phyloP scores from a whole-genome alignment of 2,888 invertebrate genomes.

The Watsonalla binaria region DNA sequence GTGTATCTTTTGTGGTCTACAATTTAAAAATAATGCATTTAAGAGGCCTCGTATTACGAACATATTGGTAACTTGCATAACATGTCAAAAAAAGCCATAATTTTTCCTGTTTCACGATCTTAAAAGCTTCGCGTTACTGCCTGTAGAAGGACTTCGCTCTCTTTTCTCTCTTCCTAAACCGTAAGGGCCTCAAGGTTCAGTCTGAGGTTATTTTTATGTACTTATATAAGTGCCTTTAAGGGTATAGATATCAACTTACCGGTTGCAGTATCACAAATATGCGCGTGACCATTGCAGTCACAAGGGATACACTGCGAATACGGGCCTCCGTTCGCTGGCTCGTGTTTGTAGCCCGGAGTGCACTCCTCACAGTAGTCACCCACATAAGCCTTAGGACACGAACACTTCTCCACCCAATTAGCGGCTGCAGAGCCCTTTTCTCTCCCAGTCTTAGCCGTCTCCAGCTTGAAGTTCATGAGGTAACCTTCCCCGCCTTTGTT shows the following conservation, averaged over 20 bases:
- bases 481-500: conserved; percentile 90
- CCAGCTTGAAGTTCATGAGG: conserved; percentile 92
- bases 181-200: too few species aligned
- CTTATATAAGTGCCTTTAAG: background rate
- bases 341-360: conserved; percentile 95
- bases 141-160: too few species aligned
- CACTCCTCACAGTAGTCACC: conserved; percentile 99
- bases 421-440: conserved; percentile 83
- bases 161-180: too few species aligned
- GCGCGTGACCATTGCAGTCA: conserved; percentile 97
- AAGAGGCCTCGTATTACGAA: too few species aligned
- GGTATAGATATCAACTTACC: conserved; percentile 63
- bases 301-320: conserved; percentile 97
- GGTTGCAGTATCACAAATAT: conserved; percentile 96
- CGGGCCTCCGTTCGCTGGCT: conserved; percentile 93
- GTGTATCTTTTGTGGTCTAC: too few species aligned
- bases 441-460: conserved; percentile 91
- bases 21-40: too few species aligned
- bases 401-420: conserved; percentile 96
- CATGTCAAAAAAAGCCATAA: too few species aligned
- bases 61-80: too few species aligned
- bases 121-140: too few species aligned
- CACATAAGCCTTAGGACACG: conserved; percentile 91
- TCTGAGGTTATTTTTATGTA: too few species aligned
- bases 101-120: too few species aligned